Evolutionary conservation across 2,888 invertebrate genomes (phyloP), one percentile per base, ranked within the genome.

Genomic region (Ariolimax columbianus): DNA sequence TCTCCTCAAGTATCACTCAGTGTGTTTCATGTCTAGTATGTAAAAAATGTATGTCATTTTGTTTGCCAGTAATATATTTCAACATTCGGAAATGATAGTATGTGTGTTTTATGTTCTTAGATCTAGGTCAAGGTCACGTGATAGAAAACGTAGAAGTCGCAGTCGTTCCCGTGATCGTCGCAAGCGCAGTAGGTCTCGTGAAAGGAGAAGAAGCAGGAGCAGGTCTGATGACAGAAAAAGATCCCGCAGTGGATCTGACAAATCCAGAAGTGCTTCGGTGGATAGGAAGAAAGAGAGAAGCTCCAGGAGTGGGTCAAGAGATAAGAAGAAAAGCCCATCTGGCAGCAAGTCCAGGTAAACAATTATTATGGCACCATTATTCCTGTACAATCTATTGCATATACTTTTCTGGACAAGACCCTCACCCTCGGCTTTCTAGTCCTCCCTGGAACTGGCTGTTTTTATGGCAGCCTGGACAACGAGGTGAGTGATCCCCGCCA

Each of bases 71-170:
- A n/a, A n/a, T n/a, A n/a, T n/a, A n/a, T n/a, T n/a, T n/a, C n/a
- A n/a, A n/a, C n/a, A n/a, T n/a, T n/a, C n/a, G 47, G 14, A 47
- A 47, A 47, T 63, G 4, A 63, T 4, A 63, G 7, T 23, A 23
- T 26, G 26, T 63, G 59, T 63, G 9, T n/a, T 30, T 6, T 14
- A 63, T 30, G 9, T 66, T 14, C 30, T 30, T 11, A 83, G 84
- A n/a, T 84, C 86, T 9, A 66, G 87, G 33, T 87, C 87, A 30
- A 66, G 86, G 59, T 87, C 87, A 36, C 78, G 84, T 33, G 86
- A 86, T 63, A 84, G 86, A 30, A 77, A 66, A 19, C 79, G 84
- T 43, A 77, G 73, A 47, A 47, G 77, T n/a, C 51, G 87, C 7
- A 84, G 86, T 9, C 43, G 84, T 9, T 87, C 87, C n/a, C 82